Evolutionary conservation across 2,888 invertebrate species (phyloP).

Genomic region (Ernsta delagoae): DNA sequence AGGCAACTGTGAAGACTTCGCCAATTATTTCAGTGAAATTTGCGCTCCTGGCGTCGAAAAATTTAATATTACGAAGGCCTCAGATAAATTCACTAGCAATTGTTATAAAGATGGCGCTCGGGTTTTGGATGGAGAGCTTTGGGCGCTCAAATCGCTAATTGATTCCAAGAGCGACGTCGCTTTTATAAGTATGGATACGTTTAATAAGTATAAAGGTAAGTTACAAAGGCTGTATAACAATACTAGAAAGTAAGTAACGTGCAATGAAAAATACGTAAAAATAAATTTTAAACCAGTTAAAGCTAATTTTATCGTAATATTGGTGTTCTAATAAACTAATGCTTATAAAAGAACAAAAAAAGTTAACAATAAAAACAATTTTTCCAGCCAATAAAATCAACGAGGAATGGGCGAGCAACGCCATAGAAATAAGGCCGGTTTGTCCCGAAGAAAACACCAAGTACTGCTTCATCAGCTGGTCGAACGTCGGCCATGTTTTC

Average conservation of each 20-base stretch:
- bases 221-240: conserved; percentile 20
- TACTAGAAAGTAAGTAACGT: too few relatives aligned
- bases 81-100: conserved; percentile 54
- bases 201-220: conserved; percentile 86
- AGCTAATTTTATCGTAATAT: too few relatives aligned
- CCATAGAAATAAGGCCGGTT: conserved; percentile 79
- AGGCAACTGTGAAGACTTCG: conserved; percentile 67
- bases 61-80: conserved; percentile 43
- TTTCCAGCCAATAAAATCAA: conserved; percentile 61
- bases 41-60: conserved; percentile 83
- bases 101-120: conserved; percentile 62
- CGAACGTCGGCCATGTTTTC: conserved; percentile 88
- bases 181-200: conserved; percentile 87
- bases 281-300: too few relatives aligned
- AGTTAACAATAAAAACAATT: too few relatives aligned
- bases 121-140: conserved; percentile 80
- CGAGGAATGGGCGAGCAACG: conserved; percentile 65
- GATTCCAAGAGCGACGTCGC: conserved; percentile 91
- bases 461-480: conserved; percentile 88
- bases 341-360: too few relatives aligned
- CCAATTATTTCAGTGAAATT: conserved; percentile 87
- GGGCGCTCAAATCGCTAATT: conserved; percentile 87
- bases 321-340: too few relatives aligned
- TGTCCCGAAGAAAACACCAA: conserved; percentile 83
- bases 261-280: too few relatives aligned